Percentiles rank a stretch among this genome's conserved stretches.
These are phyloP conservation scores for Diloba caeruleocephala DNA, from an alignment of 2,888 invertebrate genomes.

Conservation along the genomic window DNA sequence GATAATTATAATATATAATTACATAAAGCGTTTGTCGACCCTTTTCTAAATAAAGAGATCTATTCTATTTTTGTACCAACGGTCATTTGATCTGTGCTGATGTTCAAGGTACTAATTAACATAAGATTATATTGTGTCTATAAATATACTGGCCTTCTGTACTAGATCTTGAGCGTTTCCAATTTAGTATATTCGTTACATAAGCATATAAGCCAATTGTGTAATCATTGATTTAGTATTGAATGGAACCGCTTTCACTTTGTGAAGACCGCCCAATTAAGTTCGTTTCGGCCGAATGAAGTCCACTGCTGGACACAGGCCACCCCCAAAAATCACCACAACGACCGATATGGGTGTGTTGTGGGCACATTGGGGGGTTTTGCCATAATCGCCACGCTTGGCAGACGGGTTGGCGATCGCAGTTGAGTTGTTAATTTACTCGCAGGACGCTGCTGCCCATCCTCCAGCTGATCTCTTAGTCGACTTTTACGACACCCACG, in stretches of 20 bases:
- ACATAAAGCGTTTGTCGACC: not conserved
- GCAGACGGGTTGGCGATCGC: no score
- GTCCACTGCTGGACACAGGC: no score
- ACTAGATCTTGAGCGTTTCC: conserved; percentile 31
- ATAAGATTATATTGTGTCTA: conserved; percentile 30
- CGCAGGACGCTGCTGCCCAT: no score
- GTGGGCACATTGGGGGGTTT: no score
- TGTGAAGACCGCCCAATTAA: not conserved
- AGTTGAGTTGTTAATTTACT: no score
- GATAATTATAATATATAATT: no score
- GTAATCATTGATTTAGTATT: not conserved
- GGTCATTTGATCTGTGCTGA: conserved; percentile 4
- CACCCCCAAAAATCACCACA: no score
- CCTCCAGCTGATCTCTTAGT: no score
- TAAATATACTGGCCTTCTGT: conserved; percentile 35
- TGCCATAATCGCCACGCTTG: no score
- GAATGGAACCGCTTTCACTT: conserved; percentile 13
- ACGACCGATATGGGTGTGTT: no score
- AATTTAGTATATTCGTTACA: conserved; percentile 28
- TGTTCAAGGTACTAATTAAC: conserved; percentile 31
- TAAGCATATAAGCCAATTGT: conserved; percentile 5
- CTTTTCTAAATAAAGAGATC: conserved; percentile 7
- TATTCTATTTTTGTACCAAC: conserved; percentile 3
- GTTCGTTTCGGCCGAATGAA: no score
- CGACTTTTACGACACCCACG: no score